phyloP scores from a whole-genome alignment of 2,888 invertebrate genomes.

The Drosophila formosana region DNA sequence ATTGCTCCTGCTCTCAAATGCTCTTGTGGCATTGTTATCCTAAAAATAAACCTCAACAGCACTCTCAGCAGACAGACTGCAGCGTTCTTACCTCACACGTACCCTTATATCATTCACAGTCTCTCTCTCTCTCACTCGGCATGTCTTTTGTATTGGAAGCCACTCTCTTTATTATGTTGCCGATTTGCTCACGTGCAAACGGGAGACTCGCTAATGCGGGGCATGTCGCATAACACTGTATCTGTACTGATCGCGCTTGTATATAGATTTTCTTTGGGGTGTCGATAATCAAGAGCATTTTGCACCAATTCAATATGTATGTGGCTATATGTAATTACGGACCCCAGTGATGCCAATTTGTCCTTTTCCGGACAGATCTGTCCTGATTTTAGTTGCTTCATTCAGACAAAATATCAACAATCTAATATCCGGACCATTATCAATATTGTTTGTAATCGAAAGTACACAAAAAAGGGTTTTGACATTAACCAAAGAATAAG shows the following conservation, averaged over 20 bases:
- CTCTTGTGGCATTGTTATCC: slow-evolving; percentile 74
- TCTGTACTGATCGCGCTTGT: slow-evolving; percentile 63
- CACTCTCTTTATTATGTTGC: slow-evolving; percentile 27
- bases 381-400: no score
- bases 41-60: slow-evolving; percentile 66
- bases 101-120: neutral
- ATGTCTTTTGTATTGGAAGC: slow-evolving; percentile 5
- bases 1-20: slow-evolving; percentile 49
- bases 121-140: slow-evolving; percentile 13
- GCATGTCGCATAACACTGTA: slow-evolving; percentile 69
- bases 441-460: no score
- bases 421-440: no score
- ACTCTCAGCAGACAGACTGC: slow-evolving; percentile 26
- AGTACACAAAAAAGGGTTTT: no score
- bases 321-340: neutral
- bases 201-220: slow-evolving; percentile 43
- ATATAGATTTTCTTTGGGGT: slow-evolving; percentile 35
- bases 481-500: no score
- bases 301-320: neutral
- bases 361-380: no score
- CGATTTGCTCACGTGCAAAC: slow-evolving; percentile 63
- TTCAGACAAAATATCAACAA: no score
- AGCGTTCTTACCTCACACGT: slow-evolving; percentile 17
- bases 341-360: no score
- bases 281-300: slow-evolving; percentile 49